Evolutionary conservation across 2,888 invertebrate genomes (phyloP), one percentile per base, ranked within the genome.

Genomic region (Podotricha telesiphe): DNA sequence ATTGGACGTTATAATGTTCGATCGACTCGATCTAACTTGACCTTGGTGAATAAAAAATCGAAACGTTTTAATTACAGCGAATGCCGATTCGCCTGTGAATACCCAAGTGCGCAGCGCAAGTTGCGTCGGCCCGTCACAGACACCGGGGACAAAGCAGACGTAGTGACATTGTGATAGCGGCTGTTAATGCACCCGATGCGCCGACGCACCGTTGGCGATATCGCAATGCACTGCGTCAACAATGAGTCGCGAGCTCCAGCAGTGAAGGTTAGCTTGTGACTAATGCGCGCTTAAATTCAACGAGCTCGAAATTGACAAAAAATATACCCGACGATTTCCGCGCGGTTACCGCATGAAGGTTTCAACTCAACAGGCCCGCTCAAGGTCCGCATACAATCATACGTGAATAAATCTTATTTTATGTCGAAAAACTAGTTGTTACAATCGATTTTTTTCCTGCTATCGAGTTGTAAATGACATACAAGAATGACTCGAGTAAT

Each of bases 301-400:
- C 90, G 82, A 90, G 89, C 86, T 86, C 87, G 82, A 89, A 87
- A 88, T 89, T 89, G 86, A 88, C 90, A 91, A 92, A 93, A 88
- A 90, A 86, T 81, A 80, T 86, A 86, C 84, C 85, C 86, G 88
- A 81, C 89, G 83, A 91, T 91, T 93, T 93, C 92, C 92, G 92
- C 92, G 91, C 92, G 86, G 92, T 92, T 91, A 93, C 92, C 82
- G 85, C 89, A 89, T 87, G 91, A 92, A 92, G 92, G 92, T 91
- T 92, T 91, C 87, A 85, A 85, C 90, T 90, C 87, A 84, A 86
- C 86, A 83, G 84, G 82, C 84, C 85, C 82, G 86, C 89, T 91
- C 92, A 93, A 92, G 92, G 92, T 93, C 89, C 85, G 87, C 86
- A 87, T 87, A 92, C 89, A 90, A 88, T 90, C 90, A 88, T 91